Evolutionary conservation across 2,888 invertebrate species (phyloP).

Genomic region (Scrobipalpa atriplicella): DNA sequence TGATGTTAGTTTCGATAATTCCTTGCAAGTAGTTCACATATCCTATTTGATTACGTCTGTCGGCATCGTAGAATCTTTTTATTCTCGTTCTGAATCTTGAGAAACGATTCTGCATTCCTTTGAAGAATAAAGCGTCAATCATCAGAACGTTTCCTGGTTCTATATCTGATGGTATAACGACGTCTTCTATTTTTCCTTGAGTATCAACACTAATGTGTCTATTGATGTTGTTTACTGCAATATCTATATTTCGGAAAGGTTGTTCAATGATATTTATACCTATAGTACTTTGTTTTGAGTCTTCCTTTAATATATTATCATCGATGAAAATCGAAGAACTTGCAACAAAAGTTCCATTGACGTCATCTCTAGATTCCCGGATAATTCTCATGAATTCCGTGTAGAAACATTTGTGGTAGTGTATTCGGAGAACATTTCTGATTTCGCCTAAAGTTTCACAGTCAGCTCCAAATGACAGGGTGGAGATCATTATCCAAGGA

Average conservation of each 20-base stretch:
- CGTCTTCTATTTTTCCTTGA: not conserved
- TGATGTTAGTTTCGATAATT: not conserved
- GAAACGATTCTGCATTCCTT: not conserved
- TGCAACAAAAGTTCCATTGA: not conserved
- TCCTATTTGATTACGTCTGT: constrained; percentile 1
- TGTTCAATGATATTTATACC: not conserved
- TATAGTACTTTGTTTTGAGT: not conserved
- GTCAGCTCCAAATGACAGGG: constrained; percentile 2
- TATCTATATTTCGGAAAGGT: not conserved
- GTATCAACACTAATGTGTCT: not conserved
- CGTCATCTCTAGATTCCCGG: not conserved
- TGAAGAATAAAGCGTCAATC: constrained; percentile 4
- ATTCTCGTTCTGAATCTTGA: not conserved
- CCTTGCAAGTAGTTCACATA: not conserved
- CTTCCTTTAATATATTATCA: not conserved
- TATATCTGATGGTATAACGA: not conserved
- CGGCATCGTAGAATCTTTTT: not conserved
- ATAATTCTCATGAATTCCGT: not conserved
- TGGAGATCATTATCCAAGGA: constrained; percentile 1
- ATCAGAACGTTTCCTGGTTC: not conserved
- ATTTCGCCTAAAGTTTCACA: not conserved
- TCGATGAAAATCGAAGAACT: not conserved
- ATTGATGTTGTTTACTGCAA: not conserved
- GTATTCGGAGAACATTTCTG: not conserved
- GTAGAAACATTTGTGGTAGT: constrained; percentile 1